These are phyloP conservation scores for Perccottus glenii DNA, from an alignment of 2,113 vertebrate species.

Conservation along the genomic window DNA sequence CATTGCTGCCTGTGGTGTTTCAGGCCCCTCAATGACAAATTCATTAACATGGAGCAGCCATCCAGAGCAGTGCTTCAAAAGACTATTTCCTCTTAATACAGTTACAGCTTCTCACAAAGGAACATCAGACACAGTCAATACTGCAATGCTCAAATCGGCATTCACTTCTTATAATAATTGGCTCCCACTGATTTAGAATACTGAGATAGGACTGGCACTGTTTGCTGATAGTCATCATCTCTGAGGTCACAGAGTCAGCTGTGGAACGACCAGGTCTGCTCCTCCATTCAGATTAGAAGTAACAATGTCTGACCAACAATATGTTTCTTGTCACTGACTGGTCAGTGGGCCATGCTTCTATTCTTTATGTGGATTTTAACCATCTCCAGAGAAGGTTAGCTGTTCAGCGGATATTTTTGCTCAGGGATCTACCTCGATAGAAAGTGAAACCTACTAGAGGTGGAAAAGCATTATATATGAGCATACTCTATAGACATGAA, in stretches of 20 bases:
- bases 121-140: not conserved
- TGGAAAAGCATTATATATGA: no score
- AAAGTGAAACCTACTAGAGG: constrained; percentile 22
- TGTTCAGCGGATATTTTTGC: no score
- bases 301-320: constrained; percentile 26
- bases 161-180: no score
- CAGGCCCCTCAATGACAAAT: not conserved
- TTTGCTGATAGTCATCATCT: constrained; percentile 40
- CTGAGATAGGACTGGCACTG: no score
- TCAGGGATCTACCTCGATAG: not conserved
- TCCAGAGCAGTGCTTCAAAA: no score
- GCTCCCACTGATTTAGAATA: no score
- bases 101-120: not conserved
- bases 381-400: no score
- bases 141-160: no score
- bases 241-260: constrained; percentile 49
- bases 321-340: no score
- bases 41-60: constrained; percentile 1
- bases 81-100: constrained; percentile 5
- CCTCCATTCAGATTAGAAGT: constrained; percentile 47
- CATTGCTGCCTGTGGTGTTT: not conserved
- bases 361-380: no score
- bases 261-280: constrained; percentile 37
- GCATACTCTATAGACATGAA: no score
- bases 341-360: no score